Evolutionary conservation across 2,113 vertebrate species (phyloP).

Genomic region (Carassius gibelio): DNA sequence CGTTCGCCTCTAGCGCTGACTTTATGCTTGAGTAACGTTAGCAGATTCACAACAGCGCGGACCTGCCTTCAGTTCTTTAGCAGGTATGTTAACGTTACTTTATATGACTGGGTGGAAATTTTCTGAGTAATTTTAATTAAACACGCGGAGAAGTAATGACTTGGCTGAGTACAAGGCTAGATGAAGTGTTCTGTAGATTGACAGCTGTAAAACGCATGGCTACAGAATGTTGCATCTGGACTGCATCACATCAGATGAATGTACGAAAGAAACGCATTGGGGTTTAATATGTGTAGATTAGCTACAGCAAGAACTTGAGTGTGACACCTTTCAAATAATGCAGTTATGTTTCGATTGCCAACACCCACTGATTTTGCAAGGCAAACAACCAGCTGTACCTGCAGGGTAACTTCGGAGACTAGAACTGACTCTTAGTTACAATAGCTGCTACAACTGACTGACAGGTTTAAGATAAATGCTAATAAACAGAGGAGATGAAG

Average conservation of each 20-base stretch:
- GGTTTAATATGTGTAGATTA: neutral
- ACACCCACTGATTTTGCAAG: neutral
- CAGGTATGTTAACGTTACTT: conserved; percentile 22
- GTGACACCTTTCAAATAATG: neutral
- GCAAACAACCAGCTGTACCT: conserved; percentile 36
- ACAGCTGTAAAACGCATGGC: neutral
- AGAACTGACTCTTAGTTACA: neutral
- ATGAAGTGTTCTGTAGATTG: neutral
- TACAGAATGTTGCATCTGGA: neutral
- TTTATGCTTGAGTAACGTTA: neutral
- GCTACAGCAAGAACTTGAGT: neutral
- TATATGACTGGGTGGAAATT: neutral
- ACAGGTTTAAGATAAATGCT: neutral
- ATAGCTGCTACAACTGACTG: neutral
- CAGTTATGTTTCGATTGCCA: neutral
- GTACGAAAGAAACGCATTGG: neutral
- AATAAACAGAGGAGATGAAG: neutral
- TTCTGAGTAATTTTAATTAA: neutral
- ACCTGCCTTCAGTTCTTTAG: neutral
- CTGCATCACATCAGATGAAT: neutral
- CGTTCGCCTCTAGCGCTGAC: neutral
- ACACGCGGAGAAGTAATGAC: conserved; percentile 1
- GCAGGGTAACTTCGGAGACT: conserved; percentile 20
- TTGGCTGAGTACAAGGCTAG: neutral
- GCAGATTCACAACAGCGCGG: neutral